A percentile compares a stretch with the other conserved stretches of the same genome.
Evolutionary conservation across 2,113 vertebrate genomes (phyloP).

Genomic region (Mormyrus iriodes): DNA sequence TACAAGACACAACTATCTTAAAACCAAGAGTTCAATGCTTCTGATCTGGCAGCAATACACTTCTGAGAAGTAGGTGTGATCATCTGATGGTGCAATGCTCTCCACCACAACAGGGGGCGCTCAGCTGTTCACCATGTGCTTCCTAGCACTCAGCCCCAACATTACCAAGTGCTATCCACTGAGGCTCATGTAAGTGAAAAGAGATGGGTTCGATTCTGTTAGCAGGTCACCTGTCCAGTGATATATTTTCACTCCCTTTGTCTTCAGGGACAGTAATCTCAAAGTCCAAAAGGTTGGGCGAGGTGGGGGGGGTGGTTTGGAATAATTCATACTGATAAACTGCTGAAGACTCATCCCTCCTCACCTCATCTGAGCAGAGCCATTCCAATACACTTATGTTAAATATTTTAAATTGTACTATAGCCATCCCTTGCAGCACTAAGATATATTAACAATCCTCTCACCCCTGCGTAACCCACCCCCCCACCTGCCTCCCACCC

Average conservation of each 20-base stretch:
- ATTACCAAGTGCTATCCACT: slow-evolving; percentile 19
- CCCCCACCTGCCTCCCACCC: slow-evolving; percentile 30
- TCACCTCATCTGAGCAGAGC: slow-evolving; percentile 34
- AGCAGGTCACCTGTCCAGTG: slow-evolving; percentile 52
- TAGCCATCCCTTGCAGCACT: slow-evolving; percentile 65
- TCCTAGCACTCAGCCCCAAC: slow-evolving; percentile 14
- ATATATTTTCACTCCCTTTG: slow-evolving; percentile 45
- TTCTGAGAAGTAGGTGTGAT: neutral
- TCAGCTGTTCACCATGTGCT: slow-evolving; percentile 47
- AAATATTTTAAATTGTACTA: slow-evolving; percentile 75
- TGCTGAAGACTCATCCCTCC: slow-evolving; percentile 43
- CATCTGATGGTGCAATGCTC: slow-evolving; percentile 40
- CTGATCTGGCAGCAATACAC: neutral
- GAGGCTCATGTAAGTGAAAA: slow-evolving; percentile 26
- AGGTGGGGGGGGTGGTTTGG: slow-evolving; percentile 55
- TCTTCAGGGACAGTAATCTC: slow-evolving; percentile 59
- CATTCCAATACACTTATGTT: slow-evolving; percentile 69
- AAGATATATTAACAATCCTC: slow-evolving; percentile 44
- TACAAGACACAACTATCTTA: neutral
- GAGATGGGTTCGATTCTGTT: slow-evolving; percentile 40
- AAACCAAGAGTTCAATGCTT: neutral
- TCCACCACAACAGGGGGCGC: slow-evolving; percentile 53
- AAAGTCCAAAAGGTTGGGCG: slow-evolving; percentile 55
- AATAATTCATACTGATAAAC: slow-evolving; percentile 68
- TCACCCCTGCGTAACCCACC: slow-evolving; percentile 25